Percentiles rank a stretch among this genome's conserved stretches.
phyloP scores from a whole-genome alignment of 2,113 vertebrate species.

The Capricornis sumatraensis region DNA sequence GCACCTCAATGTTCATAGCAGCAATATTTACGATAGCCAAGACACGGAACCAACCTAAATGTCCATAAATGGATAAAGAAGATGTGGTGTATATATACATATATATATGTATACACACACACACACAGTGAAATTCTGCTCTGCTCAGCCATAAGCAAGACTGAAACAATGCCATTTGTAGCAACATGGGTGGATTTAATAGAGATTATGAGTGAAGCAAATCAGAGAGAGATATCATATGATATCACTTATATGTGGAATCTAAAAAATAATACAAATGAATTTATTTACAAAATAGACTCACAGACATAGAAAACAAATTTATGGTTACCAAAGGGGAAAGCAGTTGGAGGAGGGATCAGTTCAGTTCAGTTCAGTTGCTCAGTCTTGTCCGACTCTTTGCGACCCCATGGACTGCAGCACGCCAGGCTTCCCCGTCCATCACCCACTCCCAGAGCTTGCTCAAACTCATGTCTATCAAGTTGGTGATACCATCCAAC shows the following conservation, averaged over 20 bases:
- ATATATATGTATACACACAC: background rate
- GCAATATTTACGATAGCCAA: background rate
- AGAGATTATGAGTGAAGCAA: background rate
- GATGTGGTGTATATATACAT: accelerated
- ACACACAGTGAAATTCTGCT: background rate
- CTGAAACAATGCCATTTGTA: background rate
- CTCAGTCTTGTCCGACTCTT: background rate
- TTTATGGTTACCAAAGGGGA: background rate
- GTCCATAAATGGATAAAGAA: background rate
- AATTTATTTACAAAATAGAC: background rate
- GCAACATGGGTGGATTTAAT: background rate
- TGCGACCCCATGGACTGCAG: background rate
- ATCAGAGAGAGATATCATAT: background rate
- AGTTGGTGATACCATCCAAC: background rate
- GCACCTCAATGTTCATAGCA: background rate
- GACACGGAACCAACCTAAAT: background rate
- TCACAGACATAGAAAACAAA: background rate
- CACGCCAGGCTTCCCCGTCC: background rate
- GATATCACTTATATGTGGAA: background rate
- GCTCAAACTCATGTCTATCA: background rate
- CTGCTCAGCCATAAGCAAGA: background rate
- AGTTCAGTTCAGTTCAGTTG: background rate
- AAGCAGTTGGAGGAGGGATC: background rate
- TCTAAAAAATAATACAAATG: background rate
- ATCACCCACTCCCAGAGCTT: background rate